Conservation (phyloP, 2,113 vertebrate genomes). For the Tragulus kanchil region DNA sequence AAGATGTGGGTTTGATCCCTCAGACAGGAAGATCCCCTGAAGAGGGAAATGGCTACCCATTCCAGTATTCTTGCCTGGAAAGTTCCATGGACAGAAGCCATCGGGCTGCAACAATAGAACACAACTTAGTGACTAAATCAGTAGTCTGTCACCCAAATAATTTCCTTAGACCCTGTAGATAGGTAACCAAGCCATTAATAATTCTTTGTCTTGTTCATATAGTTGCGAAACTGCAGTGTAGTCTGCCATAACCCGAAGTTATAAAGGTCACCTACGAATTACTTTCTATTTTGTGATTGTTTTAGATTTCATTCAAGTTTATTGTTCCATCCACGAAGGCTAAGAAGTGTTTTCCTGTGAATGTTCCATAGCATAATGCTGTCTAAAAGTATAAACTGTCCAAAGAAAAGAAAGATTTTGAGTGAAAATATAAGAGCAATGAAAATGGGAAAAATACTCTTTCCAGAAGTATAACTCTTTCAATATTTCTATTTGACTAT, state of each 20-base stretch:
- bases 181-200: not conserved
- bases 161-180: not conserved
- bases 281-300: constrained; percentile 34
- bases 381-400: constrained; percentile 8
- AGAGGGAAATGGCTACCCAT: not conserved
- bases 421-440: not conserved
- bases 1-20: not conserved
- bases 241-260: constrained; percentile 5
- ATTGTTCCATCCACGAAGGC: not conserved
- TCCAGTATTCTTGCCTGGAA: not conserved
- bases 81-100: not conserved
- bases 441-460: not conserved
- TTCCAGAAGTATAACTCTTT: constrained; percentile 37
- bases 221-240: constrained; percentile 14
- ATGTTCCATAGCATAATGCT: constrained; percentile 9
- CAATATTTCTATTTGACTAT: constrained; percentile 31
- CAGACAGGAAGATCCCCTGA: not conserved
- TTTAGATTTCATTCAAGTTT: constrained; percentile 23
- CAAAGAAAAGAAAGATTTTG: constrained; percentile 48
- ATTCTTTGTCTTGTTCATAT: not conserved
- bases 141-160: not conserved
- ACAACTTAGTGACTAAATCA: not conserved
- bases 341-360: constrained; percentile 9
- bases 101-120: not conserved
- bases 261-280: constrained; percentile 17